phyloP scores from a whole-genome alignment of 2,113 vertebrate genomes.

The Podarcis muralis region DNA sequence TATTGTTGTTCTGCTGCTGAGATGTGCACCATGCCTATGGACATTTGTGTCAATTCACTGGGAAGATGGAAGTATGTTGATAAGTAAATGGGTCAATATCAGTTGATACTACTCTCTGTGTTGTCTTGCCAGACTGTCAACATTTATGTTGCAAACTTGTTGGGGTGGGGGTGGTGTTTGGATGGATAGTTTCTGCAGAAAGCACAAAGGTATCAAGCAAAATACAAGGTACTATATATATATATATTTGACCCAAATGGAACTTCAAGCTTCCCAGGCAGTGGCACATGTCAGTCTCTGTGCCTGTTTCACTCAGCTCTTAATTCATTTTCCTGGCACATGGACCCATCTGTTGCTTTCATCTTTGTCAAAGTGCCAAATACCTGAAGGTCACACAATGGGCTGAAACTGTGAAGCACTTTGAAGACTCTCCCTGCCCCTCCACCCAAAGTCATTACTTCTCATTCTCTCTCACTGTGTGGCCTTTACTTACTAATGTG shows the following conservation, averaged over 20 bases:
- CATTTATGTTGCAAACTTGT: neutral
- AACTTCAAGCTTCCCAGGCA: neutral
- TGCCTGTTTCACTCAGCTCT: neutral
- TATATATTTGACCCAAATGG: neutral
- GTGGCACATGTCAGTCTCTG: neutral
- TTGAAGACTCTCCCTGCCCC: neutral
- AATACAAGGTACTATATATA: neutral
- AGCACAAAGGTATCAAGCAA: neutral
- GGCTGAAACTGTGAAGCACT: neutral
- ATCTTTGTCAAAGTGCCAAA: neutral
- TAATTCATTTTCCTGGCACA: neutral
- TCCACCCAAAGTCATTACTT: neutral
- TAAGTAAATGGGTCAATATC: neutral
- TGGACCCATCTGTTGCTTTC: neutral
- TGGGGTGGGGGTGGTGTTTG: neutral
- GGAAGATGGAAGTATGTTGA: neutral
- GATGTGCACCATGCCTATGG: neutral
- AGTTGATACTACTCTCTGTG: neutral
- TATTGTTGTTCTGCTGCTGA: neutral
- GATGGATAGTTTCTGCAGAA: neutral
- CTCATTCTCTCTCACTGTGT: neutral
- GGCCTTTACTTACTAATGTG: conserved; percentile 13
- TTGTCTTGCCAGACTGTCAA: neutral
- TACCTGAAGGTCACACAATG: neutral
- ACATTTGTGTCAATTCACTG: neutral